These are phyloP conservation scores for Pristionchus maxplancki DNA, from an alignment of 2,888 invertebrate genomes.

Conservation along the genomic window DNA sequence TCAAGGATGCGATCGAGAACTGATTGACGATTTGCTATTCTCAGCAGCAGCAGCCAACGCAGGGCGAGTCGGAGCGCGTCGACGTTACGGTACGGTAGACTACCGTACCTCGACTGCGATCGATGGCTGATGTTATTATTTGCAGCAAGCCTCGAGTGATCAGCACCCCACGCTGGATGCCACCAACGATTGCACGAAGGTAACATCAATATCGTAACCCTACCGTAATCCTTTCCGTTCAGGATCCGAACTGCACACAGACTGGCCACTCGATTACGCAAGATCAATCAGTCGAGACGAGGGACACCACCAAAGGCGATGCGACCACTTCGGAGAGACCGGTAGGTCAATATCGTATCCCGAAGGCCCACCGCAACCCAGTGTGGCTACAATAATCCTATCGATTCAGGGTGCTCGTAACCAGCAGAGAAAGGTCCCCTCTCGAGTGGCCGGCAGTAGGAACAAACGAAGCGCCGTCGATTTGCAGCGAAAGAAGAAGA, in stretches of 20 bases:
- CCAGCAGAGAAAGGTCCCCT: not conserved
- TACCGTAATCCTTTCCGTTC: not conserved
- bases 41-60: not conserved
- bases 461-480: not conserved
- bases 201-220: not conserved
- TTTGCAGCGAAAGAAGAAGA: not conserved
- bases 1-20: not conserved
- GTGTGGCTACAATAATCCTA: not conserved
- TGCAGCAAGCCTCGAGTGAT: not conserved
- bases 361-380: not conserved
- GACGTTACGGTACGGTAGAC: not conserved
- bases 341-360: not conserved
- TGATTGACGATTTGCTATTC: not conserved
- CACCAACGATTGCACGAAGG: not conserved
- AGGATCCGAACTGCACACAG: not conserved
- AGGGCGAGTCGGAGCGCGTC: not conserved
- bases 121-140: not conserved
- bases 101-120: not conserved
- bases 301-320: not conserved
- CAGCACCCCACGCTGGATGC: not conserved
- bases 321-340: not conserved
- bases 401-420: not conserved
- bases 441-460: not conserved
- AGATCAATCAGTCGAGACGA: not conserved
- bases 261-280: not conserved